Evolutionary conservation across 2,113 vertebrate genomes (phyloP).

Genomic region (Xenus cinereus): DNA sequence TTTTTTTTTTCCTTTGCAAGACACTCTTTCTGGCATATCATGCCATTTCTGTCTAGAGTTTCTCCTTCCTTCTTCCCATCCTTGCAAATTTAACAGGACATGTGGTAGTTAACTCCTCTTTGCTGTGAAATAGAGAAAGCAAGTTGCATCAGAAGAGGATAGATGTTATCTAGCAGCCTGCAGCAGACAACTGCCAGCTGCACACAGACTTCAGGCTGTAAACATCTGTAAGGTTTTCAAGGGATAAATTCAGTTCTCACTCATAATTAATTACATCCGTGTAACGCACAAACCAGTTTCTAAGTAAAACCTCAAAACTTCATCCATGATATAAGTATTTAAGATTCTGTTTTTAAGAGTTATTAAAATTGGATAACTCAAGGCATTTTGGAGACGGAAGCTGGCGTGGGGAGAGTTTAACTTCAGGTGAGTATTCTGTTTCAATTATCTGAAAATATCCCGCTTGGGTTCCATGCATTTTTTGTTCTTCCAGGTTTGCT

Average conservation of each 20-base stretch:
- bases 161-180: background rate
- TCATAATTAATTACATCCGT: background rate
- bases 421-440: background rate
- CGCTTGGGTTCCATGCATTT: background rate
- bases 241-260: background rate
- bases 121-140: background rate
- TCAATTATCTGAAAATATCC: background rate
- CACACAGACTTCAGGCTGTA: background rate
- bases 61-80: background rate
- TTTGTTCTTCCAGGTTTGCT: background rate
- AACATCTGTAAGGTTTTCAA: background rate
- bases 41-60: background rate
- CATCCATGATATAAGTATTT: background rate
- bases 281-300: background rate
- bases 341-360: background rate
- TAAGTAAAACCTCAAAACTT: background rate
- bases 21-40: background rate
- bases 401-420: background rate
- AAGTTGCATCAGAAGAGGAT: background rate
- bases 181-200: background rate
- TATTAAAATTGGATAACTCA: background rate
- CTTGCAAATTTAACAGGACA: background rate
- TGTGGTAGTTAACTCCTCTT: background rate
- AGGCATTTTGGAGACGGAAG: background rate
- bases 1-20: background rate